Evolutionary conservation across 2,797 vertebrate species (phyloP).

Genomic region (Chaunax sp.): DNA sequence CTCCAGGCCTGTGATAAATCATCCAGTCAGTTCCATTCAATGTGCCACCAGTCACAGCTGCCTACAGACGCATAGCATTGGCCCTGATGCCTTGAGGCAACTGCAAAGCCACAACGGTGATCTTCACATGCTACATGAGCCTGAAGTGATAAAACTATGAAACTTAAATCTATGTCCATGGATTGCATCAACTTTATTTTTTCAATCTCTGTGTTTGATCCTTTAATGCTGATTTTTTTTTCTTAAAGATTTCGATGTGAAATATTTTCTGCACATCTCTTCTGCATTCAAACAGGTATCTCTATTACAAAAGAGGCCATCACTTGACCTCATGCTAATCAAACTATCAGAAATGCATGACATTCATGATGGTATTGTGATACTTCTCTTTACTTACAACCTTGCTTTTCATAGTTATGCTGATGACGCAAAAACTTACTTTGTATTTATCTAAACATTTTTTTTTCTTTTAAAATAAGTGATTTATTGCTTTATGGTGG

Average conservation of each 20-base stretch:
- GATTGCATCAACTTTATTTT: constrained; percentile 42
- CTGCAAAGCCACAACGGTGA: constrained; percentile 50
- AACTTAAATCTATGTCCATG: constrained; percentile 25
- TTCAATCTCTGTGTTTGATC: constrained; percentile 21
- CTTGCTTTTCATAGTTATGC: background rate
- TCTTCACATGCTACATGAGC: constrained; percentile 41
- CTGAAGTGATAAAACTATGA: constrained; percentile 35
- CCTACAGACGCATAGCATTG: constrained; percentile 40
- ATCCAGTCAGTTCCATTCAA: constrained; percentile 68
- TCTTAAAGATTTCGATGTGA: background rate
- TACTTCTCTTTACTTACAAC: background rate
- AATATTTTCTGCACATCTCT: background rate
- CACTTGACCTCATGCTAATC: constrained; percentile 10
- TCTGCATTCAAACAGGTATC: background rate
- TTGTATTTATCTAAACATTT: too few species aligned
- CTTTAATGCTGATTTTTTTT: constrained; percentile 5
- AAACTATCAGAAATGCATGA: constrained; percentile 9
- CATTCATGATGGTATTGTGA: constrained; percentile 14
- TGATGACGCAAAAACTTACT: background rate
- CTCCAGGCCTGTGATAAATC: constrained; percentile 72
- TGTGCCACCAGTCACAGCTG: constrained; percentile 62
- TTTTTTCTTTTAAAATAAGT: too few species aligned
- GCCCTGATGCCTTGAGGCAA: constrained; percentile 43
- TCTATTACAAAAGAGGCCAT: background rate
- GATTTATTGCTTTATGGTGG: too few species aligned